Evolutionary conservation across 2,888 invertebrate genomes (phyloP).

Genomic region (Slavum lentiscoides): DNA sequence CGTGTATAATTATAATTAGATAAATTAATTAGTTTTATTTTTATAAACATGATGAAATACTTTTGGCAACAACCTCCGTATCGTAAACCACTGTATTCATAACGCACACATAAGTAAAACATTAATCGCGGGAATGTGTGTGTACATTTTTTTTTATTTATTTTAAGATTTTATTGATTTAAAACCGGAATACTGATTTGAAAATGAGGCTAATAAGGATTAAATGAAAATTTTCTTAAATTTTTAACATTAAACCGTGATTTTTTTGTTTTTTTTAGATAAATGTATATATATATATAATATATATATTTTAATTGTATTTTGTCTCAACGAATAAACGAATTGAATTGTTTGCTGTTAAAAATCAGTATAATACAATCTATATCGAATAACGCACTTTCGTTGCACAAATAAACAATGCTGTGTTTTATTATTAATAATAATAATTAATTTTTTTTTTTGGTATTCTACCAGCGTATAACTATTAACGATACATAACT

Average conservation of each 20-base stretch:
- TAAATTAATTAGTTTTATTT: conserved; percentile 11
- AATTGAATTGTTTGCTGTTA: not conserved
- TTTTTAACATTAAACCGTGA: not conserved
- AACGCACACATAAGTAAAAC: not conserved
- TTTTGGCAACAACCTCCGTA: not conserved
- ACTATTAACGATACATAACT: not conserved
- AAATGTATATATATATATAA: not conserved
- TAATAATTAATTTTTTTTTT: not conserved
- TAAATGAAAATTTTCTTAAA: not conserved
- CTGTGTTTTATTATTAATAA: not conserved
- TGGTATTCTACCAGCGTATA: not conserved
- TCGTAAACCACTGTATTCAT: not conserved
- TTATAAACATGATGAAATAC: not conserved
- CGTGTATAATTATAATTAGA: not conserved
- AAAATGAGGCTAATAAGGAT: too few relatives aligned
- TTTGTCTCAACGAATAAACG: not conserved
- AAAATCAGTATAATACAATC: not conserved
- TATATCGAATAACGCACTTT: not conserved
- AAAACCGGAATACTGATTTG: not conserved
- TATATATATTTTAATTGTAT: not conserved
- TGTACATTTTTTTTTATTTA: too few relatives aligned
- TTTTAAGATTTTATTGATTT: not conserved
- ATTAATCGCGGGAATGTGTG: not conserved
- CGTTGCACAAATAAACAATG: not conserved
- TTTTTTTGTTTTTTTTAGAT: too few relatives aligned